Evolutionary conservation across 2,888 invertebrate species (phyloP).

Genomic region (Arctia plantaginis): DNA sequence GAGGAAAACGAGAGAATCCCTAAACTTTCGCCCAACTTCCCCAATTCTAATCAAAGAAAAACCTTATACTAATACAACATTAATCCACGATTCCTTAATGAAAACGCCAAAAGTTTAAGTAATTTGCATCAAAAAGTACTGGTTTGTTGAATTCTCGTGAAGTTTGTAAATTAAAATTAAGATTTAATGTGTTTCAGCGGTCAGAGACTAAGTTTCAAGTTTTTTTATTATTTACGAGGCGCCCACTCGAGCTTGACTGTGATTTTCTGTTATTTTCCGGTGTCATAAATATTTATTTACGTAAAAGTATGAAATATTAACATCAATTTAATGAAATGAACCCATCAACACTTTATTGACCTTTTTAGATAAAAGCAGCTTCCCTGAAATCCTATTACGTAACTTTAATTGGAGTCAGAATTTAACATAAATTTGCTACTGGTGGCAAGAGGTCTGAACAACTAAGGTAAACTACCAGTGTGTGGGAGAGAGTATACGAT

Average conservation of each 20-base stretch:
- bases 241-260: slow-evolving; percentile 30
- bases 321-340: slow-evolving; percentile 7
- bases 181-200: slow-evolving; percentile 70
- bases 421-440: not conserved
- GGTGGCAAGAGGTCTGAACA: not conserved
- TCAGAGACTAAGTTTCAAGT: slow-evolving; percentile 56
- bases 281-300: slow-evolving; percentile 42
- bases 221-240: slow-evolving; percentile 56
- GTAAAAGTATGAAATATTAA: slow-evolving; percentile 18
- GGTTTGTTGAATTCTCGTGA: slow-evolving; percentile 59
- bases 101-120: slow-evolving; percentile 71
- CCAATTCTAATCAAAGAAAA: slow-evolving; percentile 58
- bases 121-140: slow-evolving; percentile 75
- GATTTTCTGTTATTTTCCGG: slow-evolving; percentile 34
- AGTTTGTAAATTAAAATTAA: slow-evolving; percentile 76
- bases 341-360: not conserved
- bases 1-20: slow-evolving; percentile 28
- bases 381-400: not conserved
- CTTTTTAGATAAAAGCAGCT: not conserved
- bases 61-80: slow-evolving; percentile 57
- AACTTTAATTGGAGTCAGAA: not conserved
- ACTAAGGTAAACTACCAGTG: not conserved
- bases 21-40: slow-evolving; percentile 33
- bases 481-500: not conserved
- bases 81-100: slow-evolving; percentile 70